Evolutionary conservation across 2,797 vertebrate genomes (phyloP), one percentile per base, ranked within the genome.

Genomic region (Peromyscus nudipes): DNA sequence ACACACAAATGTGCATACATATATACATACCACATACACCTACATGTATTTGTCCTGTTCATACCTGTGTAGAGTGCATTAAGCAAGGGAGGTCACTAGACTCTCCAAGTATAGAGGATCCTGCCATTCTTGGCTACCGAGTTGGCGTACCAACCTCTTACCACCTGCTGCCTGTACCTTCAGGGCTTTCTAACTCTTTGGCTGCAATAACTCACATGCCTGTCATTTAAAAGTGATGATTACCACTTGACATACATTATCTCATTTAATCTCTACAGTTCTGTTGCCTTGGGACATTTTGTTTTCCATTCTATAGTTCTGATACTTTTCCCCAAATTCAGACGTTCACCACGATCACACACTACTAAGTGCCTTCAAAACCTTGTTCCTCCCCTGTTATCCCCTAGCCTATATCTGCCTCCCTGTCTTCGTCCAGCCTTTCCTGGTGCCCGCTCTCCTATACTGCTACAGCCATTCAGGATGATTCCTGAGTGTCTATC

Each of bases 151-250:
- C 31, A 31, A n/a, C 11, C 17, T 34, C 29, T 12, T 67, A 27
- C 37, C 40, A 64, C 40, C 17, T 49, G 55, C 6, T 52, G 6
- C 67, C 60, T 23, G 0, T 37, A 71, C 10, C 69, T 37, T 82
- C 62, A 52, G 55, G 31, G 3, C 43, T 86, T 93, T 73, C 52
- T 86, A 64, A 76, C 46, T 49, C n/a, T 69, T 94, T 95, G 89
- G 80, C 13, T 91, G 43, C 10, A 31, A 64, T 67, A 91, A 17
- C 5, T 19, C 49, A 62, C 9, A 3, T 14, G 43, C 31, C 40
- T 49, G 57, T 37, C 46, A 25, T 69, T 62, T 40, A 46, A 85
- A 92, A 90, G 81, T 49, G 8, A 46, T 85, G 55, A 23, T 85
- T 77, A 6, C 37, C 67, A 88, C 21, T 88, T 57, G 9, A 14